Percentiles rank a stretch among this genome's conserved stretches.
Conservation (phyloP, 37 sponge, comb jelly and placozoan genomes). For the Oscarella lobularis region DNA sequence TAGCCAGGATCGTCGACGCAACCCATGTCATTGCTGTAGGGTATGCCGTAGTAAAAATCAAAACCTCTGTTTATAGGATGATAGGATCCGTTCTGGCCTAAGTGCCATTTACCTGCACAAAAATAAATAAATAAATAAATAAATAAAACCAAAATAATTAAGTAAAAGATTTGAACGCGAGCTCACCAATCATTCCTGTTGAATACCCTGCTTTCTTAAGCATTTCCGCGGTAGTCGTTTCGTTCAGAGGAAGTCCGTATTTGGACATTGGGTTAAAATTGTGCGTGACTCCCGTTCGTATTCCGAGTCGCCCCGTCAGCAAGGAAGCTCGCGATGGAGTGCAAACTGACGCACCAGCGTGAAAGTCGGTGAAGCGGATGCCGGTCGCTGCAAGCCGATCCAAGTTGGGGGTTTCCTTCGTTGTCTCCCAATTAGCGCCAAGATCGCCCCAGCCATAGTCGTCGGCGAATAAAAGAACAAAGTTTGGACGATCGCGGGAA, state of each 20-base stretch:
- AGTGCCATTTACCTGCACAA: conserved; percentile 28
- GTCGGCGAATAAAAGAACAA: background rate
- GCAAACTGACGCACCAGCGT: background rate
- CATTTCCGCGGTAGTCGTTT: background rate
- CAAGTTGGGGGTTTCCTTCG: background rate
- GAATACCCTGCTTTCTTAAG: background rate
- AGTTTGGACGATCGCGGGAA: conserved; percentile 4
- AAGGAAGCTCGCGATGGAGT: no score
- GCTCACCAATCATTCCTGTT: conserved; percentile 6
- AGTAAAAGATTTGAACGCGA: background rate
- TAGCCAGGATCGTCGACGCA: conserved; percentile 6
- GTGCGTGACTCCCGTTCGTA: background rate
- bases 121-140: no score
- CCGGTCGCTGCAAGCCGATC: background rate
- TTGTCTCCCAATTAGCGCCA: background rate
- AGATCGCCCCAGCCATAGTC: conserved; percentile 13
- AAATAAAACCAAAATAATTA: background rate
- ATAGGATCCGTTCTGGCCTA: conserved; percentile 4
- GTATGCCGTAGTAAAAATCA: conserved; percentile 18
- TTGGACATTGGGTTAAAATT: background rate
- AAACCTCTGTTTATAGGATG: conserved; percentile 16
- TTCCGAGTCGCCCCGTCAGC: conserved; percentile 5
- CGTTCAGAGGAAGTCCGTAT: background rate
- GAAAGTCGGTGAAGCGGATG: background rate
- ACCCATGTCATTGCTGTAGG: conserved; percentile 24